Evolutionary conservation across 2,888 invertebrate species (phyloP).

Genomic region (Cheilosia urbana): DNA sequence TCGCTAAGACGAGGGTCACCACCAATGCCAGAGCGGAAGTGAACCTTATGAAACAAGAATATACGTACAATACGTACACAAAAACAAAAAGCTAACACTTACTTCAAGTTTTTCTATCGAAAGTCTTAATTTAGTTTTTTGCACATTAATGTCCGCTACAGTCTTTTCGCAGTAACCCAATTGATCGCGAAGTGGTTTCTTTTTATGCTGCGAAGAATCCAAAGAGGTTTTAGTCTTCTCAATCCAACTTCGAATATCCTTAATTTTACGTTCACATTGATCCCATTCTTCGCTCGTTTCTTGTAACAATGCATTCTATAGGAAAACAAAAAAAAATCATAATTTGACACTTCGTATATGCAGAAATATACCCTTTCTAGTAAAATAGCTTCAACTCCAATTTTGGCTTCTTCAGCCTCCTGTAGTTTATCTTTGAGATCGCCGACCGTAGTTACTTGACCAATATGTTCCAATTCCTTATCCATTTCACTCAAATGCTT

Average conservation of each 20-base stretch:
- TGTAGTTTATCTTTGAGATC: constrained; percentile 93
- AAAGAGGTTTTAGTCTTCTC: constrained; percentile 92
- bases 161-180: constrained; percentile 93
- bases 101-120: constrained; percentile 96
- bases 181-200: constrained; percentile 94
- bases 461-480: constrained; percentile 93
- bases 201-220: constrained; percentile 92
- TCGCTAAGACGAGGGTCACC: constrained; percentile 90
- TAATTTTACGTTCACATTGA: constrained; percentile 96
- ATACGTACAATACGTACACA: constrained; percentile 16
- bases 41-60: constrained; percentile 86
- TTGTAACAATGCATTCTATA: constrained; percentile 92
- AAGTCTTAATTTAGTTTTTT: constrained; percentile 94
- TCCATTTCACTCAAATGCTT: constrained; percentile 96
- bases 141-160: constrained; percentile 93
- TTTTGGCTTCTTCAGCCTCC: constrained; percentile 93
- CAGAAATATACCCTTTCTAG: constrained; percentile 89
- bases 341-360: background rate
- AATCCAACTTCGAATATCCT: constrained; percentile 94
- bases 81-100: constrained; percentile 79
- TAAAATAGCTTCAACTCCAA: constrained; percentile 92
- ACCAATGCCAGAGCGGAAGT: constrained; percentile 93
- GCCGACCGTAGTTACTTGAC: constrained; percentile 92
- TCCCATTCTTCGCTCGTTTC: constrained; percentile 98
- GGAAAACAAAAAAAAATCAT: background rate